Conservation (phyloP, 2,113 vertebrate genomes). For the Carettochelys insculpta region DNA sequence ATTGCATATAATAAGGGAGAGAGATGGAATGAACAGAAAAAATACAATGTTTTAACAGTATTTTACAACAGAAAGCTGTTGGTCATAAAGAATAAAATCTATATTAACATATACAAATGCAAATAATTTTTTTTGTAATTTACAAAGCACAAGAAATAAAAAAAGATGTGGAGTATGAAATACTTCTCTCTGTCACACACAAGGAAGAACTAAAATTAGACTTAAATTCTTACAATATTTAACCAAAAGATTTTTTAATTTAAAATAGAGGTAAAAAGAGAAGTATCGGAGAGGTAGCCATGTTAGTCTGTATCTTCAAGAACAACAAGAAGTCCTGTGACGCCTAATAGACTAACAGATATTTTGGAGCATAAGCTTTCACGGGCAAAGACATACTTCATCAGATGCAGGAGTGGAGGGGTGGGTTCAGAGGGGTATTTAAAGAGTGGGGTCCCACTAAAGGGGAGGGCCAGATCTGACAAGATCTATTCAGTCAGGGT, state of each 20-base stretch:
- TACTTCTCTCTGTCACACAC: neutral
- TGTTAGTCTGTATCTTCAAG: too few species aligned
- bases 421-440: too few species aligned
- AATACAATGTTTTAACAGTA: neutral
- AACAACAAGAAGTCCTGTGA: too few species aligned
- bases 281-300: too few species aligned
- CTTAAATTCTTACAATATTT: neutral
- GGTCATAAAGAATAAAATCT: neutral
- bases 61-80: neutral
- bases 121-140: slow-evolving; percentile 25
- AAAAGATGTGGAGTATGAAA: neutral
- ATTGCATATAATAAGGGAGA: neutral
- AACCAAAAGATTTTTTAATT: neutral
- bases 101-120: neutral
- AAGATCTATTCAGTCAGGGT: too few species aligned
- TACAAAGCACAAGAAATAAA: neutral
- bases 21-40: neutral
- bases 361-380: too few species aligned
- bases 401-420: too few species aligned
- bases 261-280: neutral
- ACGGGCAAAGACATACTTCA: too few species aligned
- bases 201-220: neutral
- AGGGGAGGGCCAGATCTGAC: too few species aligned
- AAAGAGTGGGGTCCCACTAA: too few species aligned
- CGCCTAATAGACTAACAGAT: too few species aligned